Base-by-base conservation (phyloP, 2,797 vertebrate species). In the Megaceryle alcyon region DNA sequence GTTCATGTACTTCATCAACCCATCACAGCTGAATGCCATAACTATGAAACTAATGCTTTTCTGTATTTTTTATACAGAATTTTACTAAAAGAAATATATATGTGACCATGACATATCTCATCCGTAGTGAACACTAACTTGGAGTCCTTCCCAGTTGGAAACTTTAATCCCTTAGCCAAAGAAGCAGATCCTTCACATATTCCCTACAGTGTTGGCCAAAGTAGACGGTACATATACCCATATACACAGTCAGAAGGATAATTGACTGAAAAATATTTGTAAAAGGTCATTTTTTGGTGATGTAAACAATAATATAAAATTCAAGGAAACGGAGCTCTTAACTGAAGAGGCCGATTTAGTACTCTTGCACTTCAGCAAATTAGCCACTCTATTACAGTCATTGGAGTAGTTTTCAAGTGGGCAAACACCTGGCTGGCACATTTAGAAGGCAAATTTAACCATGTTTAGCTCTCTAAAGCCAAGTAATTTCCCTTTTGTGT, bases 371-470 rank as follows among this genome's bases (percentile, higher is more conserved):
- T 92, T 90, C 60, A 94, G 63, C 31, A 92, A 86, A 96, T 91
- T 92, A 96, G 18, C 9, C 41, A 33, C 57, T 85, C 37, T 85
- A n/a, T 13, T 59, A 35, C 66, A 66, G 59, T 56, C 54, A 66
- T 1, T 90, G 43, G 77, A 96, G 73, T 86, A 66, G 33, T 73
- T 94, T 84, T 94, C 66, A 92, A 95, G 89, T 83, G 63, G 59
- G 48, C 82, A 88, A 82, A 91, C 89, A 94, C 85, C 91, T 95
- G 87, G 56, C 4, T 94, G 73, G 60, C 18, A 64, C 51, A 79
- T 70, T 88, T 76, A 35, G 51, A 82, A 86, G 73, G 29, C 11
- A 84, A 66, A 79, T 88, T 33, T 53, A 75, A 22, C 14, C 31
- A 49, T n/a, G 37, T 57, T 66, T 60, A 78, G 2, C 14, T 92